Evolutionary conservation across 2,888 invertebrate species (phyloP).

Genomic region (Sepiola atlantica): DNA sequence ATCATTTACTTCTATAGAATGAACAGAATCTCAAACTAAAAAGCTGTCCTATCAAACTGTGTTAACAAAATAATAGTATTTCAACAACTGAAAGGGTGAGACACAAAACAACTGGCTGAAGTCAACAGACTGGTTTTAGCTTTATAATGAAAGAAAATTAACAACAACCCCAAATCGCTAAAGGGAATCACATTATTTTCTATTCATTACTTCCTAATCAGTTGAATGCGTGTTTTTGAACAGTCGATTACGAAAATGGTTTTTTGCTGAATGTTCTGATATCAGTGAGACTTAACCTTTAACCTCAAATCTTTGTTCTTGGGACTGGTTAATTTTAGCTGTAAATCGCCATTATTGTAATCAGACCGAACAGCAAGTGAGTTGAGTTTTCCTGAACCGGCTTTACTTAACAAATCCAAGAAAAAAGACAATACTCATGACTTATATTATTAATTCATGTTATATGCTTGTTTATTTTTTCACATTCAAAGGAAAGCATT

Average conservation of each 20-base stretch:
- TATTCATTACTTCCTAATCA: slow-evolving; percentile 18
- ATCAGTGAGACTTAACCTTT: background rate
- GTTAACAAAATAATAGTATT: background rate
- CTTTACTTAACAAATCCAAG: background rate
- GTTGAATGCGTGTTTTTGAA: slow-evolving; percentile 4
- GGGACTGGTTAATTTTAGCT: background rate
- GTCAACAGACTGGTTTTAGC: background rate
- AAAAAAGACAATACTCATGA: background rate
- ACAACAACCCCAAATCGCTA: background rate
- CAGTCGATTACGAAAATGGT: slow-evolving; percentile 11
- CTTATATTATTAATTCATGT: background rate
- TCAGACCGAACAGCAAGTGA: background rate
- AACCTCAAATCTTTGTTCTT: background rate
- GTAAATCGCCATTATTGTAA: background rate
- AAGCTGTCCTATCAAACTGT: background rate
- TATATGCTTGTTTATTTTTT: background rate
- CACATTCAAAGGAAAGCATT: background rate
- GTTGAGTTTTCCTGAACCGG: background rate
- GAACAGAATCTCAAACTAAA: background rate
- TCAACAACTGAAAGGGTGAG: background rate
- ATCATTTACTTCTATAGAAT: background rate
- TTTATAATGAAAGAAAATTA: background rate
- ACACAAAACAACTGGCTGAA: background rate
- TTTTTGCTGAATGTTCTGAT: background rate
- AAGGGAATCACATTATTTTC: slow-evolving; percentile 32